Conservation (phyloP, 2,113 vertebrate species). For the Anoura caudifer region DNA sequence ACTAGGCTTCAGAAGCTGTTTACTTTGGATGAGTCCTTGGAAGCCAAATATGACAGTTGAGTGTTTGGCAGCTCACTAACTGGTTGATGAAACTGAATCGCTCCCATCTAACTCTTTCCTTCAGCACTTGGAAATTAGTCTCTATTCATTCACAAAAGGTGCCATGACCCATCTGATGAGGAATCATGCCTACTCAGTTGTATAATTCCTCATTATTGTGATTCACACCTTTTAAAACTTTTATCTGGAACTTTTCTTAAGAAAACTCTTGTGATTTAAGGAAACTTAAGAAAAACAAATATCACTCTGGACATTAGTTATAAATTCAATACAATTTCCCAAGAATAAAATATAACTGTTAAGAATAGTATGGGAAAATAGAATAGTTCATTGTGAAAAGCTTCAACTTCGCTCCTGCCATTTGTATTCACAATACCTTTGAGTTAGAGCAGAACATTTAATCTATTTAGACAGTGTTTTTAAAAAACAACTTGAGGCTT, state of each 20-base stretch:
- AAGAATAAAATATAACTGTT: not conserved
- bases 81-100: constrained; percentile 42
- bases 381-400: not conserved
- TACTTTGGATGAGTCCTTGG: constrained; percentile 9
- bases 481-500: not conserved
- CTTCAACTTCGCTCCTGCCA: not conserved
- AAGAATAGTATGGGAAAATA: not conserved
- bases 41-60: constrained; percentile 14
- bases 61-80: constrained; percentile 50
- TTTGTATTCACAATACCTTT: not conserved
- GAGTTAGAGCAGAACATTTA: not conserved
- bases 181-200: not conserved
- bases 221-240: constrained; percentile 39
- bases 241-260: not conserved
- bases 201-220: not conserved
- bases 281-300: constrained; percentile 4
- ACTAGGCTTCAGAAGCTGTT: not conserved
- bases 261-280: not conserved
- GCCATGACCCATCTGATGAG: not conserved
- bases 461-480: not conserved
- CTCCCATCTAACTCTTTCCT: constrained; percentile 47
- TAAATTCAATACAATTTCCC: not conserved
- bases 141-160: constrained; percentile 45
- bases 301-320: not conserved
- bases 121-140: constrained; percentile 55